Conservation (phyloP, 1,140 invertebrate species). For the Gyrodactylus bullatarudis region DNA sequence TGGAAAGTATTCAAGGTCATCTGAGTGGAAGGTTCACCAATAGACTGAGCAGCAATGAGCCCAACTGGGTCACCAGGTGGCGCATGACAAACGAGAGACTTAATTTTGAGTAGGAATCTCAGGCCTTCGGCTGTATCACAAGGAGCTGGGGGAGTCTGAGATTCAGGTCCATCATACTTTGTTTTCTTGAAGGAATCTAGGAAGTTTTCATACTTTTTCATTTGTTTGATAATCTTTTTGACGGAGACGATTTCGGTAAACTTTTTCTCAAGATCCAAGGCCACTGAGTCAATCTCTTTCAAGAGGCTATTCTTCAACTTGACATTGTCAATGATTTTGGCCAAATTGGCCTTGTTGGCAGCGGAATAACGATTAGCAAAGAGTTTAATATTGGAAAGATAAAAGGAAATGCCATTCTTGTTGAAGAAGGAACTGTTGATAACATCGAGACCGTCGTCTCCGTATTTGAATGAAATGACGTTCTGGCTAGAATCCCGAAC, state of each 20-base stretch:
- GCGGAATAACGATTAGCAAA: neutral
- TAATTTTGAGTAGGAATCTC: slow-evolving; percentile 55
- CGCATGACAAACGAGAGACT: slow-evolving; percentile 21
- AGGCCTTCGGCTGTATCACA: slow-evolving; percentile 43
- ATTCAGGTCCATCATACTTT: neutral
- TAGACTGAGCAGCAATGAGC: slow-evolving; percentile 58
- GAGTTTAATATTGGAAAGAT: slow-evolving; percentile 24
- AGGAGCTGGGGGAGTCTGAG: neutral
- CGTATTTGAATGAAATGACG: slow-evolving; percentile 56
- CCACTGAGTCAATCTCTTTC: neutral
- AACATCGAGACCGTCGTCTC: slow-evolving; percentile 82
- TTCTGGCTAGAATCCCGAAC: slow-evolving; percentile 69
- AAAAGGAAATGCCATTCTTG: slow-evolving; percentile 38
- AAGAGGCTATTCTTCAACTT: neutral
- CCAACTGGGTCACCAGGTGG: slow-evolving; percentile 80
- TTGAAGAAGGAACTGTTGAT: slow-evolving; percentile 47
- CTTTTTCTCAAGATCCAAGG: neutral
- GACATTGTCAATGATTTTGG: neutral
- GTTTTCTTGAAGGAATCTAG: neutral
- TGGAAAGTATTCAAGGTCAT: slow-evolving; percentile 99
- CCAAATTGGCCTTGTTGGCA: neutral
- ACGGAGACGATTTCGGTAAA: neutral
- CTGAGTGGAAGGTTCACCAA: slow-evolving; percentile 92
- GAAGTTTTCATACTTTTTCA: neutral
- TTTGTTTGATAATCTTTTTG: neutral